Evolutionary conservation across 1,140 invertebrate genomes (phyloP), one percentile per base, ranked within the genome.

Genomic region (Pseudomyrmex gracilis): DNA sequence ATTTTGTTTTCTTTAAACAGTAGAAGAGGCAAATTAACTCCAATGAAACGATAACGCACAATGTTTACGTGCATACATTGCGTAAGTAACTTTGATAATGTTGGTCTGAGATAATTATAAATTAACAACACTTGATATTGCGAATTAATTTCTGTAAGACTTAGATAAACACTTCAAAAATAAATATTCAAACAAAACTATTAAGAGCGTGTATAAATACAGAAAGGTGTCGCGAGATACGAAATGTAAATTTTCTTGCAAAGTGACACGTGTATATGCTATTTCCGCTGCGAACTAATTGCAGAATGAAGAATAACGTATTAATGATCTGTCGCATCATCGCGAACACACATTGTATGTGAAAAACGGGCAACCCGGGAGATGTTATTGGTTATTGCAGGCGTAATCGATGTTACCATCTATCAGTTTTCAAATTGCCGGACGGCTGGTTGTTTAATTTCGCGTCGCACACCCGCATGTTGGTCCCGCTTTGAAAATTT

Each of bases 371-470:
- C 34, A 61, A 10, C 9, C 1, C 12, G 15, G 34, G 47, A 22
- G 13, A 78, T 55, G 20, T 47, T 45, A 55, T 47, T 17, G 34
- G 8, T 53, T 70, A 53, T 70, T 10, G 22, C 22, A 8, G 22
- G 12, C 12, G 15, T 22, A 71, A 70, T 58, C 53, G 3, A 74
- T 63, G 22, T 47, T 12, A 24, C 53, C 13, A 47, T 2, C 20
- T 45, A 80, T 80, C 45, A 58, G 43, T 70, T 17, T 13, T 71
- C 53, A 58, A 80, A 58, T 80, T 58, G 43, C 20, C 51, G 34
- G 24, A 47, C 20, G 22, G 34, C 34, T 24, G 17, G 15, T 17
- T 24, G 43, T 80, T 57, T 71, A 55, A 57, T 80, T 58, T 58
- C 43, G 53, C 9, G n/a, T 34, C 8, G 20, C 53, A 20, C 22